Base-by-base conservation (phyloP, 2,888 invertebrate species). In the Rotaria sp. region DNA sequence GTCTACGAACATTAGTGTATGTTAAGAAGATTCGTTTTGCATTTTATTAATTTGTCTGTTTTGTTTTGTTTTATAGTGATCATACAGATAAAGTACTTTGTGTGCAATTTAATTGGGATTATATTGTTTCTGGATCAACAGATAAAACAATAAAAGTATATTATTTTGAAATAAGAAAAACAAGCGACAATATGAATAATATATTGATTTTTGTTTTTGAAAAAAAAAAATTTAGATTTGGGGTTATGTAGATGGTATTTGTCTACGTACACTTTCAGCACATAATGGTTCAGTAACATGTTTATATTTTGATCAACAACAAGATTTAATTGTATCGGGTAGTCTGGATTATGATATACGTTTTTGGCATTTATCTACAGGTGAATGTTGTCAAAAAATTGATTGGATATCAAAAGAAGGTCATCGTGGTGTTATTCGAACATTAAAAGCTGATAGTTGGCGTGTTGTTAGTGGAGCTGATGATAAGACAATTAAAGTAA, bases 321-420 rank as follows among this genome's bases (percentile, higher is more conserved):
- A 87, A 55, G 86, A 87, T 87, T 89, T 92, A 55, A 91, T 92
- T n/a, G 90, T 92, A 57, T 91, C 92, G 86, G 92, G 92, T 24
- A 92, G 92, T 24, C 89, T 92, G 38, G 92, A 92, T 88, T 90
- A 92, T 87, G 91, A 90, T 92, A 86, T 91, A 92, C 87, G 92
- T 88, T 91, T 92, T 87, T 92, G 92, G 92, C 90, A 91, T 87
- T 88, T 92, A 38, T 89, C 89, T 57, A 90, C 90, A 5, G 92
- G 92, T 15, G 88, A 90, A 67, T 92, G 92, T 88, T 88, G 91
- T 45, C 91, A 91, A 85, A 92, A 92, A 50, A 91, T 92, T 41
- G 92, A 93, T 89, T 92, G 92, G 92, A 92, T 92, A 89, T 91
- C 90, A 84, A 91, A 92, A 24, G 92, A 92, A 88, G 92, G 92